Conservation (phyloP, 2,888 invertebrate species). For the Euzophera pinguis region DNA sequence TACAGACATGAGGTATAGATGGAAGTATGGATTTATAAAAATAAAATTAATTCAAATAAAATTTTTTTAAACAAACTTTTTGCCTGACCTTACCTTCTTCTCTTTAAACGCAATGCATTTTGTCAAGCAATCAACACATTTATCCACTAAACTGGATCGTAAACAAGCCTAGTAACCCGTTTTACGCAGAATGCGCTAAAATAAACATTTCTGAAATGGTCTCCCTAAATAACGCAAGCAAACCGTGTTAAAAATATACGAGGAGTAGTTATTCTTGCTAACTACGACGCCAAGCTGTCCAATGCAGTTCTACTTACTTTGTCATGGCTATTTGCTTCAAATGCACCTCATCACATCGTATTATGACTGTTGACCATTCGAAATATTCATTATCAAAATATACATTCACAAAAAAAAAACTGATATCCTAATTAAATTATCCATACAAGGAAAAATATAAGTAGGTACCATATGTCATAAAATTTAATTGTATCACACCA, state of each 20-base stretch:
- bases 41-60: too few species aligned
- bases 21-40: too few species aligned
- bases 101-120: background rate
- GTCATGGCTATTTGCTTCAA: slow-evolving; percentile 4
- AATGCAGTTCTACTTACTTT: background rate
- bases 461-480: slow-evolving; percentile 13
- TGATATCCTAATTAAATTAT: too few species aligned
- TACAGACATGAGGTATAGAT: too few species aligned
- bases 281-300: slow-evolving; percentile 5
- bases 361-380: too few species aligned
- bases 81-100: too few species aligned
- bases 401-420: too few species aligned
- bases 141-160: background rate
- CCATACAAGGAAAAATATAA: slow-evolving; percentile 12
- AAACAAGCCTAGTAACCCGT: slow-evolving; percentile 6
- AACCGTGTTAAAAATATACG: slow-evolving; percentile 8
- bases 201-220: slow-evolving; percentile 5
- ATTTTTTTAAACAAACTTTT: too few species aligned
- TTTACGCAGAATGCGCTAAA: slow-evolving; percentile 11
- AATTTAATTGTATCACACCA: too few species aligned
- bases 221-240: slow-evolving; percentile 6
- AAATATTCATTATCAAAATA: too few species aligned
- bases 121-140: slow-evolving; percentile 12
- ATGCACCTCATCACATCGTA: slow-evolving; percentile 13
- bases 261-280: slow-evolving; percentile 9